Evolutionary conservation across 1,140 invertebrate species (phyloP).

Genomic region (Orius laevigatus): DNA sequence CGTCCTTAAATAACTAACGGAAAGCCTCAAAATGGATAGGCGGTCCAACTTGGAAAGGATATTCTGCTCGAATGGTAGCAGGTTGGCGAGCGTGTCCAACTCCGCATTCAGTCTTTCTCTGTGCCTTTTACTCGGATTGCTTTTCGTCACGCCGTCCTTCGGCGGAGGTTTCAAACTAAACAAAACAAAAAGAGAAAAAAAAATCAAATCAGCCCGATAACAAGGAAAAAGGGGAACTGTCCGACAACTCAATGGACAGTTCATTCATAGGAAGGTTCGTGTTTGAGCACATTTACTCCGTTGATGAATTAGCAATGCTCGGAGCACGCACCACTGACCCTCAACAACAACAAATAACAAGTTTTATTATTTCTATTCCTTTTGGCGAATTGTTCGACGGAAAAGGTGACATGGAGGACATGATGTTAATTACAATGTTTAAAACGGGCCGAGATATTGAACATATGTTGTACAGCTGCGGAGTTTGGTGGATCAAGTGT

Average conservation of each 20-base stretch:
- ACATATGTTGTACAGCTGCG: too few species aligned
- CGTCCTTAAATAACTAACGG: slow-evolving; percentile 93
- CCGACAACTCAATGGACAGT: slow-evolving; percentile 2
- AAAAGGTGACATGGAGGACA: too few species aligned
- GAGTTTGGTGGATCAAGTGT: too few species aligned
- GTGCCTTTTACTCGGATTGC: slow-evolving; percentile 95
- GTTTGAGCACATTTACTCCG: slow-evolving; percentile 5
- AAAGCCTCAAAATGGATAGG: slow-evolving; percentile 89
- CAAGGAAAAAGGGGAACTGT: not conserved
- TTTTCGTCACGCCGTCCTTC: slow-evolving; percentile 94
- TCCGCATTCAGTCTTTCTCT: slow-evolving; percentile 94
- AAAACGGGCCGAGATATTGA: too few species aligned
- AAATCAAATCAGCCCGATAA: slow-evolving; percentile 16
- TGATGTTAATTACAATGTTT: too few species aligned
- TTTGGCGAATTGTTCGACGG: too few species aligned
- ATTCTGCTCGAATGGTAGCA: slow-evolving; percentile 95
- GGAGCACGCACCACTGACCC: too few species aligned
- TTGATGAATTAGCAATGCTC: too few species aligned
- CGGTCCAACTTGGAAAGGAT: slow-evolving; percentile 96
- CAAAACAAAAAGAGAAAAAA: too few species aligned
- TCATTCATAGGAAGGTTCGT: slow-evolving; percentile 3
- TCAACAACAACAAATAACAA: too few species aligned
- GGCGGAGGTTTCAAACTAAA: slow-evolving; percentile 88
- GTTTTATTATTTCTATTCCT: too few species aligned
- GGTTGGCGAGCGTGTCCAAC: slow-evolving; percentile 89